Evolutionary conservation across 2,797 vertebrate species (phyloP).

Genomic region (Lithobates sylvaticus): DNA sequence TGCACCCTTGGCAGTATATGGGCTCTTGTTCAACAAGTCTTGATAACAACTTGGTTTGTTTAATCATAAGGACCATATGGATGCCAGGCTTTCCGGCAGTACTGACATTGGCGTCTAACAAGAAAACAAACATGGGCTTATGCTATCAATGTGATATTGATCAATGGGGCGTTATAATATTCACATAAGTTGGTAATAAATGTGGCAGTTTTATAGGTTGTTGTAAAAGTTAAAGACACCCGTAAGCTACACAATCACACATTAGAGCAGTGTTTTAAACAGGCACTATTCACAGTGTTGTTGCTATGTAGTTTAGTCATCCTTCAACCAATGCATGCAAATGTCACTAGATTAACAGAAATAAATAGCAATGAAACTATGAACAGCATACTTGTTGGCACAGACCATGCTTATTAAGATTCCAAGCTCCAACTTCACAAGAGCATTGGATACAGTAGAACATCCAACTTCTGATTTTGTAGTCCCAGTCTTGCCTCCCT

Average conservation of each 20-base stretch:
- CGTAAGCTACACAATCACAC: not conserved
- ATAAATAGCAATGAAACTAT: not conserved
- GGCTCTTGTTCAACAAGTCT: not conserved
- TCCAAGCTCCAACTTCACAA: not conserved
- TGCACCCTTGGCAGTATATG: slow-evolving; percentile 9
- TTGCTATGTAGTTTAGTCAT: not conserved
- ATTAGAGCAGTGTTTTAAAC: not conserved
- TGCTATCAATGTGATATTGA: not conserved
- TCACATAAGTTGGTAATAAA: not conserved
- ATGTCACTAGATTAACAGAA: not conserved
- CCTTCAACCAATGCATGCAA: not conserved
- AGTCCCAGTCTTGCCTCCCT: not conserved
- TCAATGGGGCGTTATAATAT: not conserved
- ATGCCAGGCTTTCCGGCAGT: not conserved
- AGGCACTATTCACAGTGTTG: not conserved
- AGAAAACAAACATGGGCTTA: not conserved
- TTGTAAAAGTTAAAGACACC: not conserved
- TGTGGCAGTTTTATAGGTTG: not conserved
- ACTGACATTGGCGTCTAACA: not conserved
- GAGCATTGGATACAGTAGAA: not conserved
- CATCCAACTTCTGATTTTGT: not conserved
- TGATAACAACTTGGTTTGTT: not conserved
- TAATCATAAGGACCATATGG: not conserved
- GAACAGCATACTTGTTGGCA: not conserved
- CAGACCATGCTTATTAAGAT: not conserved